Conservation (phyloP, 64 coral and sea anemone genomes). For the Pachyseris speciosa region DNA sequence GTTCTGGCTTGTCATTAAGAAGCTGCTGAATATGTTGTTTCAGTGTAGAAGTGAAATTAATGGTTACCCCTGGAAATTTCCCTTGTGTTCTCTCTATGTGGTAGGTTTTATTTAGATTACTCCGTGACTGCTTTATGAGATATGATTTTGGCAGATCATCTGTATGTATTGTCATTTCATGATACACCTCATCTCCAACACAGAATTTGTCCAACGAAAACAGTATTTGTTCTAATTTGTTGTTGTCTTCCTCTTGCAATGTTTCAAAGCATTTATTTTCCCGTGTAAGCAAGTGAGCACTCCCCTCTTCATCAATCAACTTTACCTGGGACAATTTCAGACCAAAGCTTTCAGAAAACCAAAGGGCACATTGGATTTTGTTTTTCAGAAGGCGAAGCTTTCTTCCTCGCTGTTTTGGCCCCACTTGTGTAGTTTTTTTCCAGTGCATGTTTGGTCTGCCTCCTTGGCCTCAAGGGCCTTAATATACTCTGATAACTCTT, state of each 20-base stretch:
- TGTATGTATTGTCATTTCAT: constrained; percentile 35
- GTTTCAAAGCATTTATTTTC: too few species aligned
- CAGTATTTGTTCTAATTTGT: constrained; percentile 9
- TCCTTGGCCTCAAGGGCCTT: constrained; percentile 20
- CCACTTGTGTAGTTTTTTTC: constrained; percentile 11
- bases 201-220: constrained; percentile 20
- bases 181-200: constrained; percentile 19
- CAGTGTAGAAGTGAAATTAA: constrained; percentile 37
- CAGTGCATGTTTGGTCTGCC: neutral
- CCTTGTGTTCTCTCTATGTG: constrained; percentile 40
- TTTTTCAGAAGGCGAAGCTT: constrained; percentile 22
- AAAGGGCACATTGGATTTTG: constrained; percentile 13
- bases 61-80: neutral
- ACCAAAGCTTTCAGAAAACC: constrained; percentile 28
- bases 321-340: neutral
- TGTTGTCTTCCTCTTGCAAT: neutral
- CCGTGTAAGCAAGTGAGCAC: neutral
- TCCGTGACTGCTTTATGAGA: constrained; percentile 47
- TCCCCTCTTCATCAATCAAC: neutral
- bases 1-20: neutral
- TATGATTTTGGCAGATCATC: constrained; percentile 47
- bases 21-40: constrained; percentile 21
- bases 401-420: constrained; percentile 20
- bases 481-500: constrained; percentile 27
- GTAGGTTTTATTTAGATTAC: constrained; percentile 25